Conservation (phyloP, 1,140 invertebrate genomes). For the Drosophila dunni region DNA sequence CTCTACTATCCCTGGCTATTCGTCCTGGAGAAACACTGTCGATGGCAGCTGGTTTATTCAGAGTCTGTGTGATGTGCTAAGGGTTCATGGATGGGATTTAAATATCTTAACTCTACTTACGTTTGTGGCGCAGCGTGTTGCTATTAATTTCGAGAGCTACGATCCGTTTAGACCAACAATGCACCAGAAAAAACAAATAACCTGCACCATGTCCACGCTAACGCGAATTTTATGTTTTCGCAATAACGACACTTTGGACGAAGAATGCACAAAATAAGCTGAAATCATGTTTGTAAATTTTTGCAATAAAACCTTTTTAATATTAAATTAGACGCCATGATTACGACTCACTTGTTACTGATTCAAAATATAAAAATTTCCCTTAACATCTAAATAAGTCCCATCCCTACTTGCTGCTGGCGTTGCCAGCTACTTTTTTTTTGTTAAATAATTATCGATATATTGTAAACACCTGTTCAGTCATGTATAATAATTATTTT, state of each 20-base stretch:
- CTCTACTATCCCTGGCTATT: constrained; percentile 95
- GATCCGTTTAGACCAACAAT: constrained; percentile 74
- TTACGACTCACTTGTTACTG: background rate
- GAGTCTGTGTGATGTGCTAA: constrained; percentile 92
- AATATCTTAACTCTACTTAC: constrained; percentile 95
- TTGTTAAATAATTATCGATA: background rate
- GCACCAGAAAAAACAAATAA: constrained; percentile 96
- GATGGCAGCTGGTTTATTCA: constrained; percentile 98
- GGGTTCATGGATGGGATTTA: constrained; percentile 88
- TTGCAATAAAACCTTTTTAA: no score
- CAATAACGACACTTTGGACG: constrained; percentile 43
- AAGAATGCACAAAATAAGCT: background rate
- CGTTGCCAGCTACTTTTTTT: constrained; percentile 11
- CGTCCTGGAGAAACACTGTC: constrained; percentile 97
- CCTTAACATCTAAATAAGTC: background rate
- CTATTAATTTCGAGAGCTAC: constrained; percentile 95
- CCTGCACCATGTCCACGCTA: constrained; percentile 95
- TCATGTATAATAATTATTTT: background rate
- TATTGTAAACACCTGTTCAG: background rate
- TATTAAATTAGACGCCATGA: no score
- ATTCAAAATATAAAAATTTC: background rate
- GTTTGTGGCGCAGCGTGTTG: constrained; percentile 93
- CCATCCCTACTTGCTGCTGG: background rate
- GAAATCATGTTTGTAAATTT: background rate
- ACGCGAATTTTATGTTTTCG: constrained; percentile 91